Conservation (phyloP, 2,888 invertebrate species). For the Anthophora plumipes region DNA sequence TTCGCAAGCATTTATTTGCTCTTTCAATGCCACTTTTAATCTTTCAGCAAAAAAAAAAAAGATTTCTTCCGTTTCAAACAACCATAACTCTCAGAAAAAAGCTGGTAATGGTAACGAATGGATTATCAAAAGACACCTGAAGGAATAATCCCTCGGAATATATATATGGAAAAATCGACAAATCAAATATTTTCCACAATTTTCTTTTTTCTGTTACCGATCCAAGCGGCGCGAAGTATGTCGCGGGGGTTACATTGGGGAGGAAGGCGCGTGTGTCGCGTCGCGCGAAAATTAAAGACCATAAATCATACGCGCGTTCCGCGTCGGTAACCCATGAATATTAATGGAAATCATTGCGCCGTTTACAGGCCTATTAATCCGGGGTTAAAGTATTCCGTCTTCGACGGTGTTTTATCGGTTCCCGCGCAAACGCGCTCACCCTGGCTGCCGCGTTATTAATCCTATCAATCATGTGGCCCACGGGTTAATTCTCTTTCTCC, state of each 20-base stretch:
- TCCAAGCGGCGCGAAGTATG: slow-evolving; percentile 8
- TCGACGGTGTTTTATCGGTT: slow-evolving; percentile 80
- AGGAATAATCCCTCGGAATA: too few relatives aligned
- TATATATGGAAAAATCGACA: too few relatives aligned
- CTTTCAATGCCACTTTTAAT: too few relatives aligned
- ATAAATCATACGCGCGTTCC: slow-evolving; percentile 76
- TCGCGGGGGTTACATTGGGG: slow-evolving; percentile 58
- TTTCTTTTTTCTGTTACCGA: too few relatives aligned
- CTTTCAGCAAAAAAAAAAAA: too few relatives aligned
- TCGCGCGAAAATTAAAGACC: slow-evolving; percentile 74
- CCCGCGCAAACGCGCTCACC: slow-evolving; percentile 37
- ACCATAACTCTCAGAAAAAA: too few relatives aligned
- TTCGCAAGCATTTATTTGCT: too few relatives aligned
- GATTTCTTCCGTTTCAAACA: too few relatives aligned
- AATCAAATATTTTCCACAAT: neutral
- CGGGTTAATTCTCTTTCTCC: slow-evolving; percentile 40
- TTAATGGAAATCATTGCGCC: slow-evolving; percentile 83
- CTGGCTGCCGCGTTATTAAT: slow-evolving; percentile 77
- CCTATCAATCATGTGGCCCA: slow-evolving; percentile 81
- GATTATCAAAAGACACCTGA: too few relatives aligned
- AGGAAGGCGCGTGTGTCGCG: slow-evolving; percentile 63
- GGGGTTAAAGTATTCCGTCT: slow-evolving; percentile 81
- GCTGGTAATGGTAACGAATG: too few relatives aligned
- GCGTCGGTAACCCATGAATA: slow-evolving; percentile 81
- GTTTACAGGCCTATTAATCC: slow-evolving; percentile 84